These are phyloP conservation scores for Pangasius sanitwongsei DNA, from an alignment of 2,797 vertebrate genomes.

Conservation along the genomic window DNA sequence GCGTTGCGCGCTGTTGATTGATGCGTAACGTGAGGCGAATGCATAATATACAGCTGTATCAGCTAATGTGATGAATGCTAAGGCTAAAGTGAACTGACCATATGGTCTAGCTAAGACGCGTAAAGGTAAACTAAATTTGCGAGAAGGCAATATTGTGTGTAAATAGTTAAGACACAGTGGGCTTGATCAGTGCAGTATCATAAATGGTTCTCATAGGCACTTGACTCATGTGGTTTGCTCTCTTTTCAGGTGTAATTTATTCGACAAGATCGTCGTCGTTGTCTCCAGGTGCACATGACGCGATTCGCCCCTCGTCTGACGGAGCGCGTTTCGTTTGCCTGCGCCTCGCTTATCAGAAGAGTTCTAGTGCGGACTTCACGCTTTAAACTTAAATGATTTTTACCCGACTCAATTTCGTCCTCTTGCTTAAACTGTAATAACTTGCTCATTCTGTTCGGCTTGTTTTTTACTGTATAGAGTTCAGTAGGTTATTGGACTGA, in stretches of 20 bases:
- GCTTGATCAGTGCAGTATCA: conserved; percentile 49
- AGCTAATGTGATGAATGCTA: conserved; percentile 12
- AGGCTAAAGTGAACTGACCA: not conserved
- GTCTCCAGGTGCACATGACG: conserved; percentile 77
- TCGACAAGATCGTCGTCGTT: conserved; percentile 79
- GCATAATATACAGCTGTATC: not conserved
- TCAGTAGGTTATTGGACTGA: conserved; percentile 48
- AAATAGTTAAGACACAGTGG: conserved; percentile 51
- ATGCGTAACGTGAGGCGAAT: conserved; percentile 31
- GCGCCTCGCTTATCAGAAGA: conserved; percentile 73
- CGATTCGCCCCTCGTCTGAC: conserved; percentile 76
- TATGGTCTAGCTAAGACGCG: conserved; percentile 13
- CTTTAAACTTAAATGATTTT: conserved; percentile 69
- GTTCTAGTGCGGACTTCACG: conserved; percentile 72
- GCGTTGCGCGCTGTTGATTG: conserved; percentile 28
- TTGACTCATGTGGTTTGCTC: conserved; percentile 79
- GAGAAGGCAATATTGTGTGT: not conserved
- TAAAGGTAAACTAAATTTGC: conserved; percentile 33
- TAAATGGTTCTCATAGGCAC: conserved; percentile 53
- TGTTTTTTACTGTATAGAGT: conserved; percentile 57
- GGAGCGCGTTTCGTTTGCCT: conserved; percentile 79
- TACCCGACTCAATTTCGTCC: conserved; percentile 65
- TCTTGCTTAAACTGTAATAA: conserved; percentile 57
- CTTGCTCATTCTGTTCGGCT: conserved; percentile 54
- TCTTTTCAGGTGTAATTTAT: conserved; percentile 85